A percentile compares a stretch with the other conserved stretches of the same genome.
Conservation (phyloP, 2,888 invertebrate genomes). For the Mimachlamys varia region DNA sequence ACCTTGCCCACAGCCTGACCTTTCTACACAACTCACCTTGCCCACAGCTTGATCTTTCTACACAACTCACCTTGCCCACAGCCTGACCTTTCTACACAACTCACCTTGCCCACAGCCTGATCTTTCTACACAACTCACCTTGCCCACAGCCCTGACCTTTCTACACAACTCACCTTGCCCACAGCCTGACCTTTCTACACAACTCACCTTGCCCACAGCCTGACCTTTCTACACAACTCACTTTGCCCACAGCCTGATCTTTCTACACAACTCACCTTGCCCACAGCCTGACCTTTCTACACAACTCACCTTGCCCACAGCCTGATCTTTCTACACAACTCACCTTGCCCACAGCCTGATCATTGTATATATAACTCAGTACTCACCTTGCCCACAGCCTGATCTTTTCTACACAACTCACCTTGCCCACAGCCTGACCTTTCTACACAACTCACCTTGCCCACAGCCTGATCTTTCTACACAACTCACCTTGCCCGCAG, state of each 20-base stretch:
- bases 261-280: background rate
- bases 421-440: background rate
- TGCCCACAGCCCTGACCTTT: no score
- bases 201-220: no score
- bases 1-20: background rate
- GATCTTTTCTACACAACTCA: background rate
- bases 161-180: no score
- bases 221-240: no score
- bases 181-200: no score
- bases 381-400: background rate
- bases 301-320: background rate
- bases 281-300: slow-evolving; percentile 34
- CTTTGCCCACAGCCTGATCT: background rate
- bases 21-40: background rate
- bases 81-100: slow-evolving; percentile 28
- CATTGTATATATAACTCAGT: background rate
- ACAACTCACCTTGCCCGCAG: slow-evolving; percentile 23
- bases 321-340: background rate
- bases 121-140: no score
- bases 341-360: background rate
- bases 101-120: no score
- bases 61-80: slow-evolving; percentile 39
- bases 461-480: background rate
- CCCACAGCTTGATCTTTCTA: background rate
- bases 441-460: background rate